Conservation (phyloP, 2,113 vertebrate species). For the Leuciscus idus region DNA sequence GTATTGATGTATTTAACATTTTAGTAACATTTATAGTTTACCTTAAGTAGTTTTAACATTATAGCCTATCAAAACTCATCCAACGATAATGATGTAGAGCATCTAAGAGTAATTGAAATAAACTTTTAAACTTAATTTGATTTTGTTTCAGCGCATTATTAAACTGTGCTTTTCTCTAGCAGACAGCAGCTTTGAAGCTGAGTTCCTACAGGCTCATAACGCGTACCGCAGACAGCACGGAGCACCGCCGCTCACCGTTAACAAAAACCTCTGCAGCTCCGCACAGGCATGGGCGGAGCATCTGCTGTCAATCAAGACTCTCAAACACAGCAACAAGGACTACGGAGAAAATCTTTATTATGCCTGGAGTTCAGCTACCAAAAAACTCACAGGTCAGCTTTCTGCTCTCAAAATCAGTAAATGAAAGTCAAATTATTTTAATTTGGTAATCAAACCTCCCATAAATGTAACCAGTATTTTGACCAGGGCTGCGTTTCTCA, state of each 20-base stretch:
- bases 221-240: conserved; percentile 60
- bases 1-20: neutral
- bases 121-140: neutral
- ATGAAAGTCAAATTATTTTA: neutral
- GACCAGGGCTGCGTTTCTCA: neutral
- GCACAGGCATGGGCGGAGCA: conserved; percentile 67
- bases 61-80: neutral
- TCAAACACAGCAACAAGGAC: conserved; percentile 63
- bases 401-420: neutral
- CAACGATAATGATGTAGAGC: neutral
- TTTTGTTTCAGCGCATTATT: neutral
- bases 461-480: neutral
- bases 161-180: neutral
- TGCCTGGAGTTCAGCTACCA: conserved; percentile 59
- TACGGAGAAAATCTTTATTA: conserved; percentile 70
- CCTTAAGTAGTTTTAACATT: too few relatives aligned
- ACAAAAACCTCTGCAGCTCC: conserved; percentile 53
- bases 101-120: neutral
- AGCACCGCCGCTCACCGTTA: conserved; percentile 58
- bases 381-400: conserved; percentile 40
- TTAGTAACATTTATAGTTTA: neutral
- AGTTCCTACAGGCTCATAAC: conserved; percentile 65
- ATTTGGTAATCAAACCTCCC: neutral
- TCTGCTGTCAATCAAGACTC: conserved; percentile 55
- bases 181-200: conserved; percentile 58